A percentile compares a stretch with the other conserved stretches of the same genome.
phyloP scores from a whole-genome alignment of 2,113 vertebrate genomes.

The Zootoca vivipara region DNA sequence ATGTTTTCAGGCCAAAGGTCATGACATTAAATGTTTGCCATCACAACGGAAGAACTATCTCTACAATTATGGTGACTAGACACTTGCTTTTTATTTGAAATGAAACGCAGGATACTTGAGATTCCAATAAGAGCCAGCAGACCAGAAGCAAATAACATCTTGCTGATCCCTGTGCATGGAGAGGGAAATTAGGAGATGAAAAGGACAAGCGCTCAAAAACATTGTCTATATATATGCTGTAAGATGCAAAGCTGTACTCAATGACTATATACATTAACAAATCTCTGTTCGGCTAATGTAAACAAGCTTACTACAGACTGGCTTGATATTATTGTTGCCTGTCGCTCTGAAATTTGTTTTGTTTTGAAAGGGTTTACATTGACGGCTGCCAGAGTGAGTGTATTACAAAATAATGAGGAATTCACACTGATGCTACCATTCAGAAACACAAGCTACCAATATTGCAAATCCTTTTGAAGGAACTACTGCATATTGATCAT shows the following conservation, averaged over 20 bases:
- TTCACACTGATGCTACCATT: not conserved
- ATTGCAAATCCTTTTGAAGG: slow-evolving; percentile 17
- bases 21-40: not conserved
- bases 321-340: slow-evolving; percentile 22
- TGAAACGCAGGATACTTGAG: not conserved
- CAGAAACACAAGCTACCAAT: slow-evolving; percentile 32
- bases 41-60: too few species aligned
- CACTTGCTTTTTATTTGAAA: not conserved
- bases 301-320: not conserved
- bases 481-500: slow-evolving; percentile 8
- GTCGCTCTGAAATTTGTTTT: not conserved
- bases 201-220: too few species aligned
- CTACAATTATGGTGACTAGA: not conserved
- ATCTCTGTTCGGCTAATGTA: not conserved
- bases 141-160: not conserved
- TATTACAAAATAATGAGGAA: not conserved
- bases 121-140: not conserved
- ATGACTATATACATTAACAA: not conserved
- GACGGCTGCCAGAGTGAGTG: not conserved
- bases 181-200: too few species aligned
- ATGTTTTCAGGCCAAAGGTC: not conserved
- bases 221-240: too few species aligned
- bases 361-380: not conserved
- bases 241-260: too few species aligned
- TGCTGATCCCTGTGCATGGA: not conserved